Evolutionary conservation across 2,888 invertebrate genomes (phyloP), one percentile per base, ranked within the genome.

Genomic region (Erynnis tages): DNA sequence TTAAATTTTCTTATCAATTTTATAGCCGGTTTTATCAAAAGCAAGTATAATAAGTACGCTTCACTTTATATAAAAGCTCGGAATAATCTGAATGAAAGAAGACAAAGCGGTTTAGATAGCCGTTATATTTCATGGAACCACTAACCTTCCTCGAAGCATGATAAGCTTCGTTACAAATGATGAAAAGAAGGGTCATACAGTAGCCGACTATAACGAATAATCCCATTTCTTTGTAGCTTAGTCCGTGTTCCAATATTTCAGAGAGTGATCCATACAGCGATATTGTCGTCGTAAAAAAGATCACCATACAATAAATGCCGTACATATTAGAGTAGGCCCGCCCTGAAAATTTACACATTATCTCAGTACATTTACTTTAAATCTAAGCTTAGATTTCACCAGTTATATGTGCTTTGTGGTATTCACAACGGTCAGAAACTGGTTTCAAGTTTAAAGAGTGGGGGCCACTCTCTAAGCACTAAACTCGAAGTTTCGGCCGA

Each of bases 291-390:
- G 94, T 94, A 65, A 94, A 91, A 70, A 94, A 91, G 48, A 94
- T 93, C 1, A 94, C 91, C 76, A 94, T 88, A 61, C 94, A 94
- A 67, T 93, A 94, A 72, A 94, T 93, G 6, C 93, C 93, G 60
- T 94, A 94, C 94, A 94, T 94, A 62, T 94, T 94, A 44, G 94
- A 93, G 69, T 94, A 94, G 0, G 94, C 94, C 38, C 92, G 83
- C 34, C 92, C 91, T 91, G 73, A 5, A 54, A 14, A 23, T 44
- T 49, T 25, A 25, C n/a, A 4, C 10, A 10, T 34, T 14, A 8
- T 14, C 14, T 17, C 17, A 29, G 13, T 5, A 10, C 6, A 13
- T 30, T 30, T 30, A 4, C 21, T 21, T 21, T 21, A 5, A 21
- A 21, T 21, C 21, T 5, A 21, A 21, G 21, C 21, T 21, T 21